Conservation (phyloP, 2,888 invertebrate species). For the Tenodera sinensis region DNA sequence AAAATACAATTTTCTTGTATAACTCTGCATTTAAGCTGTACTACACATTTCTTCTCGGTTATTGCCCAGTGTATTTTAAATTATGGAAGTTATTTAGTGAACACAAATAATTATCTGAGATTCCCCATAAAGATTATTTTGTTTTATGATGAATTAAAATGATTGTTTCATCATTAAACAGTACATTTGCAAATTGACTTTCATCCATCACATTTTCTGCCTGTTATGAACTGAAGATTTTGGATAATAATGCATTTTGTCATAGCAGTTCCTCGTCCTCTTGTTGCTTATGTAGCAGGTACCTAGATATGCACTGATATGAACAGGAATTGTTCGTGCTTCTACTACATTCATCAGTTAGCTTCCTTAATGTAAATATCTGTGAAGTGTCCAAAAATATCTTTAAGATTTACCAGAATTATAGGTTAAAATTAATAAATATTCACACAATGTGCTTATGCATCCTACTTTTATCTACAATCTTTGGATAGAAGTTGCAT, state of each 20-base stretch:
- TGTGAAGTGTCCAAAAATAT: no score
- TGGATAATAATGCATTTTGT: neutral
- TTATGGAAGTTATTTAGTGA: neutral
- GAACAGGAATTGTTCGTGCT: neutral
- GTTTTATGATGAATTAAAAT: neutral
- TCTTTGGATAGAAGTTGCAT: neutral
- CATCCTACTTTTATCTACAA: neutral
- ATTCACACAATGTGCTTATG: neutral
- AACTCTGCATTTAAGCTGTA: no score
- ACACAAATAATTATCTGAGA: neutral
- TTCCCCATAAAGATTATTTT: neutral
- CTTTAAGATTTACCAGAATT: no score
- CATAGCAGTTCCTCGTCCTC: neutral
- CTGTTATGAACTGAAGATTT: neutral
- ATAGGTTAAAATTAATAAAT: neutral
- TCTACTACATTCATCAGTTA: neutral
- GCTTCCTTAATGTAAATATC: neutral
- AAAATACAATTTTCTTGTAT: neutral
- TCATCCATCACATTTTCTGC: neutral
- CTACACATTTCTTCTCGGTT: no score
- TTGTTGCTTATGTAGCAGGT: neutral
- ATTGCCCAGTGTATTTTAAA: neutral
- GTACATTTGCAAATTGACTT: neutral
- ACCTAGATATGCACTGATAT: neutral
- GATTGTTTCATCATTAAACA: neutral